A percentile compares a stretch with the other conserved stretches of the same genome.
Conservation (phyloP, 2,888 invertebrate genomes). For the Linnaemya vulpina region DNA sequence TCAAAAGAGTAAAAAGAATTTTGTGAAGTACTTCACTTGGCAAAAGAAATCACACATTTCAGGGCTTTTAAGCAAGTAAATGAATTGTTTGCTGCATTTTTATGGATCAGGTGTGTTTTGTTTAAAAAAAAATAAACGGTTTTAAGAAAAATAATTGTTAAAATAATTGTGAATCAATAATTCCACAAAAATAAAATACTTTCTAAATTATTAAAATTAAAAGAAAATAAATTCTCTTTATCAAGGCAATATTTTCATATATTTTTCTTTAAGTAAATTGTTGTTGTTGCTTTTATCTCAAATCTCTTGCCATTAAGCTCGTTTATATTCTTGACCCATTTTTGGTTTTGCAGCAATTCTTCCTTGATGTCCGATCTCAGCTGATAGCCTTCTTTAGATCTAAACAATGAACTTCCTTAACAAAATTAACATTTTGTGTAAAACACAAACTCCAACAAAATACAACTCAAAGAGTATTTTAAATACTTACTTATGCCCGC, state of each 20-base stretch:
- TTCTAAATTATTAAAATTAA: background rate
- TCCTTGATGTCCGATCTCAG: slow-evolving; percentile 26
- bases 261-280: background rate
- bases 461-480: slow-evolving; percentile 19
- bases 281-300: background rate
- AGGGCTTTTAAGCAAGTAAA: too few species aligned
- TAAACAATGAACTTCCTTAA: slow-evolving; percentile 53
- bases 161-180: too few species aligned
- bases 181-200: background rate
- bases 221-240: background rate
- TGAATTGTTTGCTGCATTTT: too few species aligned
- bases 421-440: slow-evolving; percentile 17
- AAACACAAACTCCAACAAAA: background rate
- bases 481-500: background rate
- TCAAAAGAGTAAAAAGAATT: slow-evolving; percentile 5
- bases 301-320: slow-evolving; percentile 26
- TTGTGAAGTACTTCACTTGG: slow-evolving; percentile 17
- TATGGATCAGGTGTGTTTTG: too few species aligned
- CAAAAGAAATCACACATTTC: background rate
- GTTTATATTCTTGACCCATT: slow-evolving; percentile 68
- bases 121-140: too few species aligned
- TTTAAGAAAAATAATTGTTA: too few species aligned
- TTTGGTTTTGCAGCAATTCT: slow-evolving; percentile 59
- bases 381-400: slow-evolving; percentile 59
- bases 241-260: background rate